Conservation (phyloP, 2,888 invertebrate genomes). For the Eulithis prunata region DNA sequence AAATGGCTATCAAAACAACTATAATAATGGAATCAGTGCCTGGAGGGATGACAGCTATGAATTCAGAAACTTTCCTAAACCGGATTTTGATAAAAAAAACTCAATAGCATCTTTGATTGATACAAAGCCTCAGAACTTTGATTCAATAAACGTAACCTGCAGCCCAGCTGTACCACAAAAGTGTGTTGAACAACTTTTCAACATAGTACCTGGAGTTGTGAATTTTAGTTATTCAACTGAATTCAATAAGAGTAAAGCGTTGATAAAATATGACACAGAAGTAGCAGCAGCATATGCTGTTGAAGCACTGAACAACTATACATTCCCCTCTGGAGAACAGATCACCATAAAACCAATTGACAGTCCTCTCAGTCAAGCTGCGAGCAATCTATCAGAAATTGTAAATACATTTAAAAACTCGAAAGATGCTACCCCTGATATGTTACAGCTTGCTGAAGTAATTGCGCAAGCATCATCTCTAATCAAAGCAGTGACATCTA, state of each 20-base stretch:
- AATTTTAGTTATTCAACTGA: constrained; percentile 76
- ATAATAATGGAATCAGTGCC: constrained; percentile 9
- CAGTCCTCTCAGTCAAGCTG: constrained; percentile 69
- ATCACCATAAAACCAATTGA: constrained; percentile 89
- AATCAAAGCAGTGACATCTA: constrained; percentile 86
- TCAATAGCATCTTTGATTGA: constrained; percentile 49
- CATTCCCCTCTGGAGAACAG: constrained; percentile 95
- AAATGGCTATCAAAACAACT: constrained; percentile 27
- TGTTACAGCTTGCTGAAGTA: constrained; percentile 89
- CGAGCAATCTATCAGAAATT: constrained; percentile 66
- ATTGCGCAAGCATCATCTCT: constrained; percentile 91
- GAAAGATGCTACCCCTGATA: constrained; percentile 73
- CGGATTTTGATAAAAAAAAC: constrained; percentile 45
- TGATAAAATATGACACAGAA: constrained; percentile 67
- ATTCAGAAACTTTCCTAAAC: constrained; percentile 38
- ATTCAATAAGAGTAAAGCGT: constrained; percentile 76
- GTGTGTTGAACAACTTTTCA: constrained; percentile 92
- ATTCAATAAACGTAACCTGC: constrained; percentile 88
- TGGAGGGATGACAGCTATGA: constrained; percentile 35
- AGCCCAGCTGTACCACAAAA: constrained; percentile 89
- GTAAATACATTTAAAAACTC: constrained; percentile 72
- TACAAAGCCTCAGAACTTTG: constrained; percentile 76
- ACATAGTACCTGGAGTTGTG: constrained; percentile 89
- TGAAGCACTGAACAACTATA: constrained; percentile 94
- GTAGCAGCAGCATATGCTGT: constrained; percentile 86